Evolutionary conservation across 2,888 invertebrate species (phyloP).

Genomic region (Nomada fabriciana): DNA sequence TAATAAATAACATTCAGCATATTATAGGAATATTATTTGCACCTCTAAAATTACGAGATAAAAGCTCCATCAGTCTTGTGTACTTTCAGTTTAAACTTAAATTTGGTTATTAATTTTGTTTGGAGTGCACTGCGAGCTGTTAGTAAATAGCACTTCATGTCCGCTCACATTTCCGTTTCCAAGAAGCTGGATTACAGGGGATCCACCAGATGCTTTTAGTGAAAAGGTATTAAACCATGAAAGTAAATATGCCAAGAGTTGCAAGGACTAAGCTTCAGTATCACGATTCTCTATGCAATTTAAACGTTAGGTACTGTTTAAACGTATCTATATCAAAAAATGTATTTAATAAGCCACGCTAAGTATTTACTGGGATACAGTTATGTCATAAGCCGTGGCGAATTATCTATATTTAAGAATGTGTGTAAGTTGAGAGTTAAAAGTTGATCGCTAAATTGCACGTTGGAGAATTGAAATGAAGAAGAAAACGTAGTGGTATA

Average conservation of each 20-base stretch:
- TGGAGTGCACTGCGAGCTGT: not conserved
- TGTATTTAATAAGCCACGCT: no score
- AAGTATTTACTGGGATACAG: no score
- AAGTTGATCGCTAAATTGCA: no score
- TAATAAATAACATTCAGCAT: no score
- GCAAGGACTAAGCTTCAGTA: conserved; percentile 1
- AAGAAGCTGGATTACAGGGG: conserved; percentile 23
- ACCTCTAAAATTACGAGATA: not conserved
- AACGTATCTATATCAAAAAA: not conserved
- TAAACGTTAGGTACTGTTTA: not conserved
- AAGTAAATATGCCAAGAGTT: conserved; percentile 15
- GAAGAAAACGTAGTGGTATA: no score
- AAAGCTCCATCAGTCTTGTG: not conserved
- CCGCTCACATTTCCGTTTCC: conserved; percentile 15
- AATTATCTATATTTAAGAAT: no score
- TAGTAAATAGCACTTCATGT: conserved; percentile 11
- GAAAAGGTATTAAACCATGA: conserved; percentile 12
- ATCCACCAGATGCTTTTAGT: conserved; percentile 31
- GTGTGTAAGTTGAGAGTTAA: no score
- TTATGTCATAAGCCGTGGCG: no score
- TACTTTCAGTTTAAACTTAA: not conserved
- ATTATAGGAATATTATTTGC: not conserved
- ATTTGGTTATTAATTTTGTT: conserved; percentile 24
- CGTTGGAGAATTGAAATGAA: no score
- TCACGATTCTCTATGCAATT: not conserved